These are phyloP conservation scores for Trinorchestia longiramus DNA, from an alignment of 1,140 invertebrate genomes.

Conservation along the genomic window DNA sequence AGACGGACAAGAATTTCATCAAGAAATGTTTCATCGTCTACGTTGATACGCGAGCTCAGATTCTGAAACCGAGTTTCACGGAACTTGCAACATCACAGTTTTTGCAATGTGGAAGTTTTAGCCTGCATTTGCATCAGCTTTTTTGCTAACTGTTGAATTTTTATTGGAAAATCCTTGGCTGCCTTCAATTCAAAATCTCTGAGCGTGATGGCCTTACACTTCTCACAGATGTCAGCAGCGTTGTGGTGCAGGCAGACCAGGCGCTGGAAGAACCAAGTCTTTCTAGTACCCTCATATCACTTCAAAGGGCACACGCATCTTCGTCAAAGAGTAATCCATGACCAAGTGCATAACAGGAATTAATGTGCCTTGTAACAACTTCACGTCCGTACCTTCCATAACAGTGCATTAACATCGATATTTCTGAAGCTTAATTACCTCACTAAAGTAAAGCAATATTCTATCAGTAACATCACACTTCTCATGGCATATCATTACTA, in stretches of 20 bases:
- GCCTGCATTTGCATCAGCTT: not conserved
- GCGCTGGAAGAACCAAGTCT: not conserved
- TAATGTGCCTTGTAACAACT: not conserved
- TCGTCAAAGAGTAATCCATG: not conserved
- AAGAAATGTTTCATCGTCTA: not conserved
- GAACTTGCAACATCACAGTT: not conserved
- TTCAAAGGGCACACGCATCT: not conserved
- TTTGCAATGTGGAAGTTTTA: not conserved
- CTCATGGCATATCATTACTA: conserved; percentile 36
- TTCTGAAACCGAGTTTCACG: not conserved
- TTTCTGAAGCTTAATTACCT: not conserved
- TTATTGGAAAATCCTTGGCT: not conserved
- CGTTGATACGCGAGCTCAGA: not conserved
- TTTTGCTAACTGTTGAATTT: not conserved
- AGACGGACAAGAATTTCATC: not conserved
- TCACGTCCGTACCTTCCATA: not conserved
- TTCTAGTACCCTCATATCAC: not conserved
- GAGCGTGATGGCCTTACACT: not conserved
- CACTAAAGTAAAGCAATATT: not conserved
- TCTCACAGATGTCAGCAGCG: not conserved
- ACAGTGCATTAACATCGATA: not conserved
- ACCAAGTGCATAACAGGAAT: conserved; percentile 10
- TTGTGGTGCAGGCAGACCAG: not conserved
- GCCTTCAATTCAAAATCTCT: not conserved
- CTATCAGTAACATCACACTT: conserved; percentile 6